Evolutionary conservation across 2,797 vertebrate genomes (phyloP), one percentile per base, ranked within the genome.

Genomic region (Morelia viridis): DNA sequence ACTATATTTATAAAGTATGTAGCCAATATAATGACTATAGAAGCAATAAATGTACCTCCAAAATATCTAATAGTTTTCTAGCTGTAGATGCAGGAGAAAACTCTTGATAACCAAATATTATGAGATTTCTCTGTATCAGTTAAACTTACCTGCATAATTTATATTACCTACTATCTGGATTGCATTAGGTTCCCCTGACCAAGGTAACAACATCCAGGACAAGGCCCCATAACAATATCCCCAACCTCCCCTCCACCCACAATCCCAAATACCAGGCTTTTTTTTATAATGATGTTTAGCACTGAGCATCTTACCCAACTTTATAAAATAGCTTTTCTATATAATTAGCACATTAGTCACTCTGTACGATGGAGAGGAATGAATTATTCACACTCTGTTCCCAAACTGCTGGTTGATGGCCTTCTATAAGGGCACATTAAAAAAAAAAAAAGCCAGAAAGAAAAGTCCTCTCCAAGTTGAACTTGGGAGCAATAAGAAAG

Each of bases 281-380:
- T 97, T 97, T 97, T 97, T 96, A 97, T 96, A 94, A 89, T 93
- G 89, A 95, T 96, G 96, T 95, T 97, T 97, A 97, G 94, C 94
- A 96, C 88, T 94, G 94, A 97, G 94, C 64, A 96, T 92, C 91
- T 31, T 41, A 94, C 93, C 91, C 95, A 97, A 97, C 96, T 96
- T 97, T 97, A 95, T 95, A 97, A 97, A 96, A 97, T 96, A 84
- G 96, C 94, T 97, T 93, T 93, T 97, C 96, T 96, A 94, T 94
- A 97, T 97, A 97, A 97, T 98, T 97, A 97, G 94, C 96, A 96
- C 96, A 97, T 97, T 97, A 97, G 97, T 97, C 96, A 97, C 96
- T 97, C 94, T 93, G 94, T 96, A 96, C 97, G 96, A 97, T 95
- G 95, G 96, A 97, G 91, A 94, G 96, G 96, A 93, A 97, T 97